Base-by-base conservation (phyloP, 23 tunicate genomes). In the Ciona savignyi region DNA sequence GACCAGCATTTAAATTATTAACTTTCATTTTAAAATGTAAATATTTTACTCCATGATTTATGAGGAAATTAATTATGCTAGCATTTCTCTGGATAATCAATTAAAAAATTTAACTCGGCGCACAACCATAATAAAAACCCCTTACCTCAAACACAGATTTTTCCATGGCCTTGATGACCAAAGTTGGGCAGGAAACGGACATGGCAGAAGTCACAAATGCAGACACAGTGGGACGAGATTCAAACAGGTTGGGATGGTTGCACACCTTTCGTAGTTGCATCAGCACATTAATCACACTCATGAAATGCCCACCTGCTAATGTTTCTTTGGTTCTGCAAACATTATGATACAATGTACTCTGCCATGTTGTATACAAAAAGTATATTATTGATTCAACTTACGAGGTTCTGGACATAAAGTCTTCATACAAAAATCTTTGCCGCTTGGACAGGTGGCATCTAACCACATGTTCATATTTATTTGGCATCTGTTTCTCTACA, bases 401-500 rank as follows among this genome's bases (percentile, higher is more conserved):
- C 91, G 86, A 65, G 29, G 92, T 85, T 70, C 83, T 75, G 28
- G 93, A 93, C 93, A 93, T 86, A 79, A 93, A 86, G 48, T 86
- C 93, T 24, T 94, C 99, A 68, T 94, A 94, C 2, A 94, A 76
- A 56, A 76, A 87, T 29, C 99, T 32, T 35, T 94, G 99, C 32
- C 99, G 35, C 35, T 94, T 94, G 15, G 99, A 94, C 0, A 94
- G 76, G 61, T 86, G 95, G 63, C 99, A 94, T n/a, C 73, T 65
- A 25, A 94, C 83, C 32, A 94, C 90, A 62, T 94, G 99, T 62
- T 94, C 99, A 31, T 87, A 87, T 75, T 94, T 94, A 49, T 94
- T 94, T 15, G 99, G 99, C 99, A 94, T 94, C 65, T 94, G 99
- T 31, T 94, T 86, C 56, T 94, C 99, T 0, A 94, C 99, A 29